phyloP scores from a whole-genome alignment of 2,888 invertebrate species.

The Alcis repandata region DNA sequence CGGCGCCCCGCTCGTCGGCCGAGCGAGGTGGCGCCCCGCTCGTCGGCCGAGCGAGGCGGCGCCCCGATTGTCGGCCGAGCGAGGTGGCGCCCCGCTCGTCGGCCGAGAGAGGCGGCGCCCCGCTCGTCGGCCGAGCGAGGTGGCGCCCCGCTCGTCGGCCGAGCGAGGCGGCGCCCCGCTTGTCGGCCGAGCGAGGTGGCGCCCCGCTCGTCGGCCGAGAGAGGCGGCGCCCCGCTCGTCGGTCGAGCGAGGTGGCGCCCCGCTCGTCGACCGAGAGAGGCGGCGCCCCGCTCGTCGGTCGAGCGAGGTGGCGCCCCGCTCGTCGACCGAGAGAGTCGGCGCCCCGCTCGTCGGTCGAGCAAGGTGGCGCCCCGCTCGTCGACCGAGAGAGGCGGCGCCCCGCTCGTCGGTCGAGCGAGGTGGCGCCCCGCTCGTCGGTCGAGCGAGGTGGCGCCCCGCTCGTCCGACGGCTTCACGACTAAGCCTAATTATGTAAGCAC shows the following conservation, averaged over 20 bases:
- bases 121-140: neutral
- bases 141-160: neutral
- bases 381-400: conserved; percentile 49
- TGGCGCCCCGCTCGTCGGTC: neutral
- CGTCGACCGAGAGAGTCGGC: conserved; percentile 25
- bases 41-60: conserved; percentile 26
- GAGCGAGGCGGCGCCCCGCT: conserved; percentile 52
- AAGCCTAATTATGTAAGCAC: conserved; percentile 72
- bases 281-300: conserved; percentile 53
- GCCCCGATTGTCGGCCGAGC: conserved; percentile 48
- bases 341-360: conserved; percentile 48
- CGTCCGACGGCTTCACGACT: too few relatives aligned
- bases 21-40: neutral
- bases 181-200: neutral
- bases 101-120: conserved; percentile 49
- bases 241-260: neutral
- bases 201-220: neutral
- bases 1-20: conserved; percentile 53
- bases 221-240: conserved; percentile 54
- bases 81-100: neutral
- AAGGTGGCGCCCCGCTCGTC: neutral
- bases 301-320: neutral
- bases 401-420: neutral
- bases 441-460: conserved; percentile 52
- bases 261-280: neutral